phyloP scores from a whole-genome alignment of 1,140 invertebrate genomes.

The Danaus plexippus region DNA sequence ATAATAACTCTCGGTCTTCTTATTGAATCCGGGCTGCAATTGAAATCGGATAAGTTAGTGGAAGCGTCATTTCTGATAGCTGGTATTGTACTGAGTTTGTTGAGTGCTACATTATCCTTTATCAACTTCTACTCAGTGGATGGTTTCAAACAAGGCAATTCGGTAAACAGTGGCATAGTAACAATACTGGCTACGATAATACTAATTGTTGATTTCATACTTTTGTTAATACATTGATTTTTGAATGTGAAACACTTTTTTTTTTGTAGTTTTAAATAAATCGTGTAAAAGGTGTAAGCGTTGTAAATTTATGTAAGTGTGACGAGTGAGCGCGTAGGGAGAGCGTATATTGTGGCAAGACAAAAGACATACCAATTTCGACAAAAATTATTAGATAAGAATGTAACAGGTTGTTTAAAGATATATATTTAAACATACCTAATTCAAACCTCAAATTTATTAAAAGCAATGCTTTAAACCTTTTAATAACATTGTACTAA shows the following conservation, averaged over 20 bases:
- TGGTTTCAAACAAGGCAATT: conserved; percentile 16
- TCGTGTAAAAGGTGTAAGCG: no score
- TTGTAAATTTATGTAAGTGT: no score
- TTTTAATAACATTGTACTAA: no score
- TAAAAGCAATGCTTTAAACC: no score
- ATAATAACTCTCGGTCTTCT: conserved; percentile 37
- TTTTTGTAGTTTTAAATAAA: neutral
- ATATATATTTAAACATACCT: no score
- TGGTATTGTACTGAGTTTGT: conserved; percentile 28
- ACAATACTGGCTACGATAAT: conserved; percentile 28
- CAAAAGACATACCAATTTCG: no score
- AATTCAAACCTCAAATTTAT: no score
- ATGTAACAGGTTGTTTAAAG: no score
- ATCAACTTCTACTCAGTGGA: conserved; percentile 24
- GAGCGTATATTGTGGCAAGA: no score
- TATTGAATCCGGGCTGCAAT: conserved; percentile 35
- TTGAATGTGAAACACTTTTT: neutral
- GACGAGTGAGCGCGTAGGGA: no score
- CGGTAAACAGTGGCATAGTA: conserved; percentile 32
- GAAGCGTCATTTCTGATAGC: conserved; percentile 27
- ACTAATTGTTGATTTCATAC: conserved; percentile 29
- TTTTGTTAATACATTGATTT: conserved; percentile 13
- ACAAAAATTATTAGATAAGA: no score
- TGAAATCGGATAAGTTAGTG: conserved; percentile 28
- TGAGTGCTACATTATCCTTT: conserved; percentile 28